These are phyloP conservation scores for Hypolimnas misippus DNA, from an alignment of 2,888 invertebrate genomes.

Conservation along the genomic window DNA sequence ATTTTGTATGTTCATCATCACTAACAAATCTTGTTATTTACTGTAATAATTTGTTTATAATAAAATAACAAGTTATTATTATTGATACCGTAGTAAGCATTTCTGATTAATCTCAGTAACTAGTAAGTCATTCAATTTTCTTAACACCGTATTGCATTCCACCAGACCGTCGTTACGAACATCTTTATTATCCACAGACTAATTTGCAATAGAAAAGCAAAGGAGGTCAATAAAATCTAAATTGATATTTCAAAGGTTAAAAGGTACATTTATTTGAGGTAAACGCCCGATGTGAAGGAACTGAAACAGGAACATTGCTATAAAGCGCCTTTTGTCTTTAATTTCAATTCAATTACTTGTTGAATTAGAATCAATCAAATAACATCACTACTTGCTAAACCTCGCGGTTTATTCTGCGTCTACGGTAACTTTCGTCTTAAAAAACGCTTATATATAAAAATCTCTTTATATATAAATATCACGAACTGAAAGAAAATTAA, in stretches of 20 bases:
- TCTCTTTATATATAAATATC: too few species aligned
- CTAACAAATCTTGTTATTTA: too few species aligned
- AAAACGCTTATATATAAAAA: too few species aligned
- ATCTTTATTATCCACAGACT: neutral
- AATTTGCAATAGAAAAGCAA: conserved; percentile 9
- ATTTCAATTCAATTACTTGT: neutral
- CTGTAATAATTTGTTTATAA: too few species aligned
- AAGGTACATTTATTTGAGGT: conserved; percentile 13
- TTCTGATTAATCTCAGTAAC: too few species aligned
- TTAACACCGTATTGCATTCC: neutral
- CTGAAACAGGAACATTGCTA: conserved; percentile 9
- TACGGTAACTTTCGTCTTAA: too few species aligned
- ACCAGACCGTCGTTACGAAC: neutral
- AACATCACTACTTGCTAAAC: neutral
- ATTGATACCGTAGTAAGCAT: too few species aligned
- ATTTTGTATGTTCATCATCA: too few species aligned
- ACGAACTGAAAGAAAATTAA: too few species aligned
- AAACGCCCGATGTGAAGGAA: conserved; percentile 7
- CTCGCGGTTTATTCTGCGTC: too few species aligned
- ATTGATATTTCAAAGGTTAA: conserved; percentile 15
- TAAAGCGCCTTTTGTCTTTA: conserved; percentile 2
- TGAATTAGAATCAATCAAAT: neutral
- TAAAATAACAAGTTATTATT: too few species aligned
- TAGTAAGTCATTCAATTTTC: neutral
- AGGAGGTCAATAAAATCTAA: conserved; percentile 19